Base-by-base conservation (phyloP, 2,888 invertebrate species). In the Scaptomyza flava region DNA sequence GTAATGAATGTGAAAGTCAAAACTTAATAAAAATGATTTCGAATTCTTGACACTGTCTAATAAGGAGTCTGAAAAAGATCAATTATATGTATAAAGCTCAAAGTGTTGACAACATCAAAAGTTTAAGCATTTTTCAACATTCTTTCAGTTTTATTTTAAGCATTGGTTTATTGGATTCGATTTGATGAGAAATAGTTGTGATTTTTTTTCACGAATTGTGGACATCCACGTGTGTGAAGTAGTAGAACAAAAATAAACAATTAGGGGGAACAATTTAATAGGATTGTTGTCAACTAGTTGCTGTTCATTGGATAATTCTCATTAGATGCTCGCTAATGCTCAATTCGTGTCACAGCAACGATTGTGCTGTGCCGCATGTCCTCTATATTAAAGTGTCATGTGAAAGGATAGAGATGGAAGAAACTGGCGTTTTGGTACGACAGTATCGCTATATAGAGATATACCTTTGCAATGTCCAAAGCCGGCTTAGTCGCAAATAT, bases 401-500 rank as follows among this genome's bases (percentile, higher is more conserved):
- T 30, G 53, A 38, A 48, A 46, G 30, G 34, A 31, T 41, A 47
- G 11, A 47, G 12, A 46, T 17, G 30, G 31, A 30, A 20, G 9
- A 46, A 38, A 38, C 20, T 31, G 50, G 43, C 38, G 48, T 56
- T 36, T 12, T 33, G 31, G 17, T 11, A 5, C 31, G 31, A 17
- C 31, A 14, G 14, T 14, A 8, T 34, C n/a, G n/a, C 34, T 12
- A 14, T 54, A 17, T 33, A 36, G 17, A 14, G 12, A 34, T 43
- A 23, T 51, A 52, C 33, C 27, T 11, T 31, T 36, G 36, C 7
- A 36, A 36, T 7, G 38, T n/a, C 43, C 42, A 76, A 77, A 72
- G 69, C 72, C 52, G 74, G 64, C 74, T 67, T 72, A 75, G 70
- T 68, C 69, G 36, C 56, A 70, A 79, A 72, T 82, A 72, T 77